Base-by-base conservation (phyloP, 2,888 invertebrate genomes). In the Phrixothrix hirtus region DNA sequence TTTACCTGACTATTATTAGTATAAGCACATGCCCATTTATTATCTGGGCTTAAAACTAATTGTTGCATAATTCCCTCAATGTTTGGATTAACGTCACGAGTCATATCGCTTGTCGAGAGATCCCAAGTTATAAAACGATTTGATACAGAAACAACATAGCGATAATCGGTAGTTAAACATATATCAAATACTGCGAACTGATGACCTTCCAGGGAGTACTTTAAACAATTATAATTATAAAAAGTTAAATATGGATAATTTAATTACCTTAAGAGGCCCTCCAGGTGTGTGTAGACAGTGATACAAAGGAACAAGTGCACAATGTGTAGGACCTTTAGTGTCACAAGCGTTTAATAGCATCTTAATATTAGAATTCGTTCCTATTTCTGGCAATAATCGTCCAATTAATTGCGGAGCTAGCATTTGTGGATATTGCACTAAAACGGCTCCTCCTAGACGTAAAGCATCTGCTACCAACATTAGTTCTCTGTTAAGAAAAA, bases 271-370 rank as follows among this genome's bases (percentile, higher is more conserved):
- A 2, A 98, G 77, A 0, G 98, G 98, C 1, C 98, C 98, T 32
- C 98, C 98, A n/a, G 98, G 98, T 1, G 98, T 97, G 71, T 98
- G 97, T 56, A 97, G 79, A 67, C 96, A 97, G 73, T 98, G 97
- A 75, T 95, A 95, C 0, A 92, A 84, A 0, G 98, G 97, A 61
- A 96, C 81, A 39, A 98, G 75, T 0, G 96, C 90, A 65, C 95
- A 96, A 68, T 96, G 88, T 36, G 85, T 83, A 21, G 92, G 88
- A 0, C 97, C 97, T 67, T 90, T 88, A 12, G 83, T 82, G 72
- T 97, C 95, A 70, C 97, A 98, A 64, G 96, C 95, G 46, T 88
- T 83, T 31, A 99, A 78, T 42, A 99, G 79, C 75, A 88, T 89
- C 63, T 92, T 86, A 7, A 98, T 92, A 65, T 90, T 88, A 0